These are phyloP conservation scores for Scomber scombrus DNA, from an alignment of 2,113 vertebrate genomes.

Conservation along the genomic window DNA sequence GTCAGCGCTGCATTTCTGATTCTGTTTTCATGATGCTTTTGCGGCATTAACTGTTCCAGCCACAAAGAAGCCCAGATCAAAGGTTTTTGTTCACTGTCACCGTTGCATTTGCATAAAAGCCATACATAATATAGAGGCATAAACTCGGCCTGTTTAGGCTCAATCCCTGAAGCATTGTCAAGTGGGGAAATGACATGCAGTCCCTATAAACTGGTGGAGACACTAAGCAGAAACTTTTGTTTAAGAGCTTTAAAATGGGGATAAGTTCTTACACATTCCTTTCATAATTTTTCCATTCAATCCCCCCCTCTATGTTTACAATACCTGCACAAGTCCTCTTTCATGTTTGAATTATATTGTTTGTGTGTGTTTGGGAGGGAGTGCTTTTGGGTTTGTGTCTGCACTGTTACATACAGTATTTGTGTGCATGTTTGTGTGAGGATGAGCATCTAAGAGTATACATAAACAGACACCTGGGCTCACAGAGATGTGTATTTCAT, in stretches of 20 bases:
- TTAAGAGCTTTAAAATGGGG: constrained; percentile 44
- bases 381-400: not conserved
- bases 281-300: constrained; percentile 47
- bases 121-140: constrained; percentile 63
- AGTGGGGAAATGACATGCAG: constrained; percentile 44
- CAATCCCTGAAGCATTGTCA: constrained; percentile 66
- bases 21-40: constrained; percentile 48
- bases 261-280: constrained; percentile 36
- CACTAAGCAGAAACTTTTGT: constrained; percentile 59
- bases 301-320: constrained; percentile 23
- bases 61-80: constrained; percentile 75
- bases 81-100: constrained; percentile 65
- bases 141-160: constrained; percentile 68
- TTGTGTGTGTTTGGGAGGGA: constrained; percentile 11
- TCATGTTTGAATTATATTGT: constrained; percentile 29
- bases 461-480: not conserved
- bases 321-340: constrained; percentile 44
- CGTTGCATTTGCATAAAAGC: constrained; percentile 73
- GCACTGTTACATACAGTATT: constrained; percentile 15
- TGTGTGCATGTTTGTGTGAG: constrained; percentile 21
- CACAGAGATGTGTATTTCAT: constrained; percentile 49
- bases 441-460: constrained; percentile 24
- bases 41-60: constrained; percentile 53
- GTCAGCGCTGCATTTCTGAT: constrained; percentile 22
- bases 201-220: constrained; percentile 66